These are phyloP conservation scores for Drosophila fulvimacula DNA, from an alignment of 2,888 invertebrate species.

Conservation along the genomic window DNA sequence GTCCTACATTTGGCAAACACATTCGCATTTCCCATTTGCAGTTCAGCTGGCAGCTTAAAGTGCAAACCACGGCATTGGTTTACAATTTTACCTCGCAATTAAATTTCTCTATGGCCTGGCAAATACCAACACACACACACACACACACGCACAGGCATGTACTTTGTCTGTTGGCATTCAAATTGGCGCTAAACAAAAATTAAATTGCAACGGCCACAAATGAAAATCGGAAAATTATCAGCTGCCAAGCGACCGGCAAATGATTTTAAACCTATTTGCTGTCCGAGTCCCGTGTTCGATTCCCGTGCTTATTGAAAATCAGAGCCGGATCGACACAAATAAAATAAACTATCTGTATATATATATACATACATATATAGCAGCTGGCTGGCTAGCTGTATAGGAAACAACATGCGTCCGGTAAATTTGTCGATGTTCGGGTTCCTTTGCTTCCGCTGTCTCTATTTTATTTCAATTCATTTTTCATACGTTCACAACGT, in stretches of 20 bases:
- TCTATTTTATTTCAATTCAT: constrained; percentile 6
- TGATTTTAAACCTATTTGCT: constrained; percentile 33
- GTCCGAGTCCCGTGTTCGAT: constrained; percentile 11
- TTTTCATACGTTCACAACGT: constrained; percentile 15
- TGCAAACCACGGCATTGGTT: constrained; percentile 47
- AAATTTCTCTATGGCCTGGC: constrained; percentile 48
- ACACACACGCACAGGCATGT: constrained; percentile 14
- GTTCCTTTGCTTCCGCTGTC: constrained; percentile 52
- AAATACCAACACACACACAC: constrained; percentile 16
- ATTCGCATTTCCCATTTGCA: constrained; percentile 38
- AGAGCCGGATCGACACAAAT: constrained; percentile 17
- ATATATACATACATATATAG: background rate
- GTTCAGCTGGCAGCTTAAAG: constrained; percentile 59
- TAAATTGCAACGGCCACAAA: constrained; percentile 61
- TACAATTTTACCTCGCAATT: constrained; percentile 71
- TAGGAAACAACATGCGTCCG: constrained; percentile 48
- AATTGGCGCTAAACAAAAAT: constrained; percentile 65
- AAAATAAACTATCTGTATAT: background rate
- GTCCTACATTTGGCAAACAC: constrained; percentile 50
- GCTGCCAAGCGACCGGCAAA: constrained; percentile 51
- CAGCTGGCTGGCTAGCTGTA: constrained; percentile 4
- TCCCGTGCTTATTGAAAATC: constrained; percentile 58
- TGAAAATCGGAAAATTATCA: constrained; percentile 71
- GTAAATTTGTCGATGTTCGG: constrained; percentile 60
- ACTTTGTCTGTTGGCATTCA: constrained; percentile 23